Base-by-base conservation (phyloP, 2,113 vertebrate species). In the Chinchilla lanigera region DNA sequence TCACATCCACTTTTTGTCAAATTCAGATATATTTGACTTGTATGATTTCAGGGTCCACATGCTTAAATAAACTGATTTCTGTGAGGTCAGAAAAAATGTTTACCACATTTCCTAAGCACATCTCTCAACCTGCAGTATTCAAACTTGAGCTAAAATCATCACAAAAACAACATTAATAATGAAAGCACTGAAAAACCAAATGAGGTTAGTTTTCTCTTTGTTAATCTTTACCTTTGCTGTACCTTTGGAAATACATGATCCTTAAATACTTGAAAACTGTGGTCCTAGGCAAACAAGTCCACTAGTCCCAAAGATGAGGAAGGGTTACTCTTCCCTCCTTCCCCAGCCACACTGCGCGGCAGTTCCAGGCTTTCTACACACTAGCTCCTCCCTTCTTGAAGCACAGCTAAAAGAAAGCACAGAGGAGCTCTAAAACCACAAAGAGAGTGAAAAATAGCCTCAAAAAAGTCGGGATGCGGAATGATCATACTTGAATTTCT, bases 171-270 rank as follows among this genome's bases (percentile, higher is more conserved):
- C 86, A 93, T 26, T 17, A 30, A 94, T 11, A 87, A 67, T 1
- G 7, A 92, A 95, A 92, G 28, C 80, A 86, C 3, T 41, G 50
- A 22, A 65, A 88, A 84, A 60, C 38, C 7, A 60, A 56, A 78
- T 0, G 35, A 14, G 6, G 60, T 86, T 89, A 50, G 12, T 90
- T 96, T 95, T n/a, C 47, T 85, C 85, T 88, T 92, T 96, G 88
- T 87, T 81, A 50, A 84, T 85, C 77, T 95, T 98, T 98, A 99
- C 98, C 98, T 99, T 97, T 84, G 95, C 82, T 71, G 93, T 73
- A 84, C 90, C 4, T 98, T 97, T 84, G 89, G 2, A 87, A 97
- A 96, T 30, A 65, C 65, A 93, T 11, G 96, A 85, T 97, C 98
- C 97, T 94, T 30, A 95, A 92, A 93, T 69, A 90, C 96, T 93